Evolutionary conservation across 2,888 invertebrate genomes (phyloP), one percentile per base, ranked within the genome.

Genomic region (Drosophila multiciliata): DNA sequence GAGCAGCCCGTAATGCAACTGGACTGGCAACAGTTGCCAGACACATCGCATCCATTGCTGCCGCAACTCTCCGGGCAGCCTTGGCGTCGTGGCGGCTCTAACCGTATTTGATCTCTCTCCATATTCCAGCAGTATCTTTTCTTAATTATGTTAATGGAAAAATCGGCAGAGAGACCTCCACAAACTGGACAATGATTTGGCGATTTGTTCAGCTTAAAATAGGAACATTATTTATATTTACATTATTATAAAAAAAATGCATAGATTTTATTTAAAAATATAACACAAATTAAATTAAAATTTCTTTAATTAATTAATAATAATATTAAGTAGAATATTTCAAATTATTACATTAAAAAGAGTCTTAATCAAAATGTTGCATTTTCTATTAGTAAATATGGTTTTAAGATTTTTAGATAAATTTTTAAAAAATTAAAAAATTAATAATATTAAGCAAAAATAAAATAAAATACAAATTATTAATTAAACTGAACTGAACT

Each of bases 1-100:
- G 98, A 99, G 55, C 98, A 98, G 45, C 98, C 98, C 33, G 80
- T 86, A 6, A 98, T 93, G 92, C 99, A 99, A 74, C 95, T 94
- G 26, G 93, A 89, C 91, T 97, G 95, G 92, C 99, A 99, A 92
- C 98, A 98, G n/a, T 93, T 89, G 0, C 94, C 94, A 23, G 85
- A 89, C 0, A 83, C 83, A 68, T 93, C 93, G 85, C 96, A 96
- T 1, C 75, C 91, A 42, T 80, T 84, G 1, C 93, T 93, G 0
- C 81, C 84, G 85, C 96, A 96, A 20, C 92, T 90, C 23, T 73
- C 70, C 0, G 95, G 94, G 84, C 96, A 96, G 58, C 66, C 73
- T 0, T 60, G 36, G 8, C 60, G 26, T 5, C 69, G 73, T 3
- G 78, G 80, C 4, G 74, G 65, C 1, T 50, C 60, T 3, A 68